phyloP scores from a whole-genome alignment of 2,888 invertebrate genomes.

The Cantharis lateralis region DNA sequence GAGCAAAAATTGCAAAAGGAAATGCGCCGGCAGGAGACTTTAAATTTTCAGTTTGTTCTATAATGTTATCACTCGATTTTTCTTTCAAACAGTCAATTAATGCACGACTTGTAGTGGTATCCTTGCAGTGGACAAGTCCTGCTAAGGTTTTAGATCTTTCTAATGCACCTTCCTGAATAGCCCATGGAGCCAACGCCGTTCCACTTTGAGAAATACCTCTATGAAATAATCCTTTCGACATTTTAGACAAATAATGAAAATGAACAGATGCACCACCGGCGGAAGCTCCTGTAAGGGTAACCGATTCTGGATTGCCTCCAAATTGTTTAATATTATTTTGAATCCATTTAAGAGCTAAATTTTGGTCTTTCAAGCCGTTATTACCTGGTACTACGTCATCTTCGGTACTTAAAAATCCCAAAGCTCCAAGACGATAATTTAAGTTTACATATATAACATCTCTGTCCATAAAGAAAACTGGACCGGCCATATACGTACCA shows the following conservation, averaged over 20 bases:
- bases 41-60: slow-evolving; percentile 60
- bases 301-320: slow-evolving; percentile 51
- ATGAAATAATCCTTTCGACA: slow-evolving; percentile 57
- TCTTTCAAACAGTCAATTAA: slow-evolving; percentile 68
- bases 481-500: slow-evolving; percentile 53
- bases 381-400: slow-evolving; percentile 50
- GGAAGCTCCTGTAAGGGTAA: slow-evolving; percentile 49
- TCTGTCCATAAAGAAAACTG: slow-evolving; percentile 52
- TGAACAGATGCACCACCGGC: slow-evolving; percentile 51
- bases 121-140: slow-evolving; percentile 63
- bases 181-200: slow-evolving; percentile 63
- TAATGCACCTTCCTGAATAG: slow-evolving; percentile 60
- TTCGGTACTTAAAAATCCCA: slow-evolving; percentile 51
- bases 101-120: slow-evolving; percentile 57
- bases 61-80: slow-evolving; percentile 62
- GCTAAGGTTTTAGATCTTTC: slow-evolving; percentile 66
- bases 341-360: slow-evolving; percentile 48
- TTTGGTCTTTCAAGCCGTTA: slow-evolving; percentile 52
- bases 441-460: slow-evolving; percentile 49
- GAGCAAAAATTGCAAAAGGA: slow-evolving; percentile 44
- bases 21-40: slow-evolving; percentile 60
- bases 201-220: slow-evolving; percentile 75
- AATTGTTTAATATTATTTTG: slow-evolving; percentile 48
- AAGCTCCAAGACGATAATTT: slow-evolving; percentile 47
- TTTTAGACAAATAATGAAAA: slow-evolving; percentile 49